These are phyloP conservation scores for Poeciliopsis prolifica DNA, from an alignment of 2,113 vertebrate genomes.

Conservation along the genomic window DNA sequence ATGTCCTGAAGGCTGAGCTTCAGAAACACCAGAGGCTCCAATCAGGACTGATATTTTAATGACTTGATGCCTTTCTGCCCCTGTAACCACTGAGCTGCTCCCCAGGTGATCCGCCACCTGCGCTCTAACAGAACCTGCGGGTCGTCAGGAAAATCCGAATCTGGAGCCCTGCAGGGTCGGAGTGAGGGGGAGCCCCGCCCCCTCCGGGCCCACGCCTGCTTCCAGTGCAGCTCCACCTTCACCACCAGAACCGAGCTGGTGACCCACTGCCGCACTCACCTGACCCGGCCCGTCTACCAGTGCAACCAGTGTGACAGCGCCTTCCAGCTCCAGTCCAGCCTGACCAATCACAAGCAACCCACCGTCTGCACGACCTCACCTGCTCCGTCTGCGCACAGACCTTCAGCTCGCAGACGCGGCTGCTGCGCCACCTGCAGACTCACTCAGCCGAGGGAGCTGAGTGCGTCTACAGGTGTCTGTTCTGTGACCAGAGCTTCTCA, in stretches of 20 bases:
- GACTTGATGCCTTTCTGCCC: no score
- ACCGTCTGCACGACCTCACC: conserved; percentile 46
- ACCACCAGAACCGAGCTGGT: conserved; percentile 51
- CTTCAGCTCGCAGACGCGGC: conserved; percentile 65
- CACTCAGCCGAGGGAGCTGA: conserved; percentile 54
- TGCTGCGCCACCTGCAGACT: conserved; percentile 65
- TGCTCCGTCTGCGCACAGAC: conserved; percentile 55
- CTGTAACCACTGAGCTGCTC: not conserved
- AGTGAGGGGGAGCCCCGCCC: conserved; percentile 12
- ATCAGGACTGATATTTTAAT: no score
- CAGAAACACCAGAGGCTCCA: not conserved
- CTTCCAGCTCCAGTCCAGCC: conserved; percentile 66
- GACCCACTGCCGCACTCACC: conserved; percentile 63
- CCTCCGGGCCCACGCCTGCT: conserved; percentile 54
- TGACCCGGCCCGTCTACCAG: conserved; percentile 61
- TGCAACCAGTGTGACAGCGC: conserved; percentile 56
- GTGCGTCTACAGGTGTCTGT: conserved; percentile 65
- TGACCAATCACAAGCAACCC: conserved; percentile 71
- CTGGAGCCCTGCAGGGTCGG: not conserved
- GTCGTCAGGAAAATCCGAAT: not conserved
- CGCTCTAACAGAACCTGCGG: conserved; percentile 56
- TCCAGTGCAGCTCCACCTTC: conserved; percentile 68
- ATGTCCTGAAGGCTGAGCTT: no score
- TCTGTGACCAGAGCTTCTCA: conserved; percentile 71
- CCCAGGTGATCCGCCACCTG: conserved; percentile 74